Evolutionary conservation across 2,113 vertebrate genomes (phyloP), one percentile per base, ranked within the genome.

Genomic region (Ictalurus furcatus): DNA sequence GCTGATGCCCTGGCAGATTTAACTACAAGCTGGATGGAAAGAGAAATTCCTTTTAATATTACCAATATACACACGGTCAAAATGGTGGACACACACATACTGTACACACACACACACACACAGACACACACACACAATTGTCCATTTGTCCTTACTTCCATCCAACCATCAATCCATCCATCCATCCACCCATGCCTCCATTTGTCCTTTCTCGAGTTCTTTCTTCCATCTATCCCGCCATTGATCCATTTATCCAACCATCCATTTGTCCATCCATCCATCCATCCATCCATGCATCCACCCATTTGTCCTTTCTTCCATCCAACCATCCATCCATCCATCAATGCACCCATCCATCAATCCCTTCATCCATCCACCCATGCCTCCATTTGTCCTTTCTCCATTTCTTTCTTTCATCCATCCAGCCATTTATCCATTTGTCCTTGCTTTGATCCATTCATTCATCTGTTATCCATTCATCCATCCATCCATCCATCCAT

Each of bases 1-100:
- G 87, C 87, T 83, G 87, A 37, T 69, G 48, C 44, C 59, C 71
- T 16, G 16, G 19, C 28, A 25, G 69, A 76, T 76, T 86, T 76
- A 76, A 86, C 54, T 40, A 74, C 54, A 44, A 17, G 56, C 21
- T 59, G 30, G 14, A 76, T 59, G 54, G 44, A 40, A 40, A 74
- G 54, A 86, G 85, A 76, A 59, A 74, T 44, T 34, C 73, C 54
- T 17, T 56, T 76, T 76, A 76, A 86, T 85, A 69, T 85, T 85
- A 3, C 44, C 6, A 3, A 16, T 54, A 54, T 19, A 79, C 44
- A 79, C 76, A 54, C 28, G 0, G 23, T 44, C 25, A 54, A 79
- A n/a, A 79, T 54, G 48, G 76, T 9, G 8, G 7, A 9, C 7
- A 9, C 7, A 34, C n/a, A 34, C 67, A 44, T 5, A 71, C 67